A percentile compares a stretch with the other conserved stretches of the same genome.
Evolutionary conservation across 2,888 invertebrate species (phyloP).

Genomic region (Julus scandinavius): DNA sequence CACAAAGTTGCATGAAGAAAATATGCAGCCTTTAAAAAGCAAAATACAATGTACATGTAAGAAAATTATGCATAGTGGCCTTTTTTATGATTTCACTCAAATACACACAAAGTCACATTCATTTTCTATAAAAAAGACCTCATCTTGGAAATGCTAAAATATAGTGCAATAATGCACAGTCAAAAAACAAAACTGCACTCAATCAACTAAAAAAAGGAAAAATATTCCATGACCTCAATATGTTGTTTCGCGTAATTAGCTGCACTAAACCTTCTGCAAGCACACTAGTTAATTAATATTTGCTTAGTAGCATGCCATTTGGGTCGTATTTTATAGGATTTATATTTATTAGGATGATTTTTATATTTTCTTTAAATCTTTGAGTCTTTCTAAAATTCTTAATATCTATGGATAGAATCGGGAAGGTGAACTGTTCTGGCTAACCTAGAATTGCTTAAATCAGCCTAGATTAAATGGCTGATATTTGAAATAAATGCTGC

Average conservation of each 20-base stretch:
- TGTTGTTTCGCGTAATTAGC: background rate
- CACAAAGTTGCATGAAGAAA: conserved; percentile 5
- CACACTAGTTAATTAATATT: background rate
- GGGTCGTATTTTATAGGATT: background rate
- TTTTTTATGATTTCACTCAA: background rate
- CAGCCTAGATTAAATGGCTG: background rate
- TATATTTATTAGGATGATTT: background rate
- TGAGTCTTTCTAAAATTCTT: background rate
- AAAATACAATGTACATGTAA: conserved; percentile 19
- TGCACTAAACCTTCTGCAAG: background rate
- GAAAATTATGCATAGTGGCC: conserved; percentile 29
- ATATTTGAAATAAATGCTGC: background rate
- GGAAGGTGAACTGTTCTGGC: background rate
- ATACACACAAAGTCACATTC: background rate
- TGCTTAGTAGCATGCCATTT: background rate
- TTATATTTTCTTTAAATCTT: conserved; percentile 2
- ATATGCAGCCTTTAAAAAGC: conserved; percentile 23
- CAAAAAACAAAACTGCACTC: background rate
- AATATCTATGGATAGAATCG: background rate
- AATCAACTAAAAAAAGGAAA: background rate
- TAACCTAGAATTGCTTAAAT: background rate
- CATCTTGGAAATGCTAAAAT: conserved; percentile 17
- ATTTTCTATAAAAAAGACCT: background rate
- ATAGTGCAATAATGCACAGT: background rate
- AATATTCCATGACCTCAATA: background rate